Evolutionary conservation across 2,888 invertebrate genomes (phyloP), one percentile per base, ranked within the genome.

Genomic region (Pachycephus smyrnensis): DNA sequence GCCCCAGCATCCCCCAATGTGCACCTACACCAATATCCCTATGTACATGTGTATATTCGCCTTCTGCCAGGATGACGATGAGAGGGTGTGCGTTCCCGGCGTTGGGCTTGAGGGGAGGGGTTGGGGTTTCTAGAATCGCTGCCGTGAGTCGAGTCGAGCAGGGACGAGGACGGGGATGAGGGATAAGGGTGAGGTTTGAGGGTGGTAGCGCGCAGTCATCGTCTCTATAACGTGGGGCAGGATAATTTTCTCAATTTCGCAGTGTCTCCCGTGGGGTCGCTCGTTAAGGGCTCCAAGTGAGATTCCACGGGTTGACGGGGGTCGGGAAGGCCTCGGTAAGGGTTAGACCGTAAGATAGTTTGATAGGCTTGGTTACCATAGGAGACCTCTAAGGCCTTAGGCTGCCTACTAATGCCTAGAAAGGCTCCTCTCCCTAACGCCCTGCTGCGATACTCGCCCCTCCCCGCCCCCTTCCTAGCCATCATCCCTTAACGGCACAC

Each of bases 221-320:
- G 87, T 89, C 87, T 90, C 87, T 87, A 87, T 88, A 89, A 88
- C 88, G 85, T 85, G 79, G 81, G 82, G 85, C 83, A 86, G 90
- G 90, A 91, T 91, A 91, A 91, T 91, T 91, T 91, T 91, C 91
- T 91, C 91, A 91, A 91, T 91, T 91, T 90, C 89, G 86, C 87
- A 86, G 90, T 88, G 88, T 89, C 89, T 90, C 91, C 89, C 90
- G 86, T 88, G 89, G 90, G 91, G 87, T 89, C 88, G 89, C 88
- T 89, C 89, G 91, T 91, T 90, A 91, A 91, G 90, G 91, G 91
- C 87, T 89, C 88, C 85, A 88, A 89, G 89, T 89, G 90, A 91
- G 90, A 90, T 90, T 91, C 90, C 88, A 84, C 85, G 87, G 89
- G 86, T 88, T 86, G 88, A 85, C 86, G 82, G 80, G 83, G 84